Evolutionary conservation across 2,888 invertebrate species (phyloP), one percentile per base, ranked within the genome.

Genomic region (Drosophila austrosaltans): DNA sequence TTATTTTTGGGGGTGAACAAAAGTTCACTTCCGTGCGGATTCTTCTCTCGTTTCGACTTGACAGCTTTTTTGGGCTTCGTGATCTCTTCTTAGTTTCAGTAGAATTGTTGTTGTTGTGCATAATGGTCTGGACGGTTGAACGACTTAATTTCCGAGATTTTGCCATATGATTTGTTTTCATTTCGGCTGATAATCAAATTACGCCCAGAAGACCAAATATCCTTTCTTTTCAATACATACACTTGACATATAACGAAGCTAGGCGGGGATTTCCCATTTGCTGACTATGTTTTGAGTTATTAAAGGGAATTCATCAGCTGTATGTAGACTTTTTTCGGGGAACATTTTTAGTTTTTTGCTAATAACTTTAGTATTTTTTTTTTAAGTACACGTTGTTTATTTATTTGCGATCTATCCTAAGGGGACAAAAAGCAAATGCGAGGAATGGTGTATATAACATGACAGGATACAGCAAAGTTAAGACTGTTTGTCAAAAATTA

Each of bases 101-200:
- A n/a, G 40, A 40, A n/a, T 40, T 40, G 40, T 40, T 40, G 28
- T 28, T 28, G 28, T 28, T 28, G 28, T 28, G 40, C 12, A 40
- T 12, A n/a, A 40, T 40, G 40, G n/a, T 40, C 40, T n/a, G 40
- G 3, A 40, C 40, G n/a, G 40, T 40, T 40, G 40, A 40, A n/a
- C 40, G n/a, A 40, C 40, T 40, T 40, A 40, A 40, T 40, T 40
- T 28, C 28, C 28, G 28, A 4, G 28, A 28, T 28, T 28, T 40
- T 4, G n/a, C 2, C 40, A 40, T 40, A 40, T 40, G 40, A 40
- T 40, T 40, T 40, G 40, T 40, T 40, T 3, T 40, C 40, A 12
- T 40, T 40, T 40, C 40, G 40, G 40, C 40, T 40, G 40, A 40
- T 40, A 40, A 40, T 40, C 40, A n/a, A 40, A 40, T 40, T 40